Percentiles rank a stretch among this genome's conserved stretches.
Evolutionary conservation across 2,113 vertebrate genomes (phyloP).

Genomic region (Vimba vimba): DNA sequence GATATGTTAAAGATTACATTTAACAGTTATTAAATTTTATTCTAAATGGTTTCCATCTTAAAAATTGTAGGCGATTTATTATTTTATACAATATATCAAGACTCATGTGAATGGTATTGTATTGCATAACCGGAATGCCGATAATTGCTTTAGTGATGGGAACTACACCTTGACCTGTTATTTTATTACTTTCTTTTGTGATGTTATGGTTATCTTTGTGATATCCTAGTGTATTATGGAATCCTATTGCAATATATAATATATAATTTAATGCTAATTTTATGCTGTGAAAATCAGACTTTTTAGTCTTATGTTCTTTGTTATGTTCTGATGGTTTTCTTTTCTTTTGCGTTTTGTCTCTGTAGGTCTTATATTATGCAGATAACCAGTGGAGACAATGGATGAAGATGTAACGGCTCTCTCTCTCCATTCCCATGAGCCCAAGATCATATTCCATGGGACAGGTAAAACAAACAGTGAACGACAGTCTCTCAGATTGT

Average conservation of each 20-base stretch:
- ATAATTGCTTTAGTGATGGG: not conserved
- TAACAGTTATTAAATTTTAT: not conserved
- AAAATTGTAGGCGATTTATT: not conserved
- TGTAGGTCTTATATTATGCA: conserved; percentile 66
- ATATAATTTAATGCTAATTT: not conserved
- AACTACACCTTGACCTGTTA: not conserved
- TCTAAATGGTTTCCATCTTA: no score
- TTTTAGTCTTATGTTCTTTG: not conserved
- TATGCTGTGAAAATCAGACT: not conserved
- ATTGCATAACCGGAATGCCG: not conserved
- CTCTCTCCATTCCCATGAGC: conserved; percentile 91
- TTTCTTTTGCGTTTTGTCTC: not conserved
- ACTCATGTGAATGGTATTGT: not conserved
- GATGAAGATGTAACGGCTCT: conserved; percentile 97
- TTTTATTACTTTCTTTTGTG: not conserved
- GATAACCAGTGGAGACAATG: conserved; percentile 97
- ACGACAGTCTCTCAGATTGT: conserved; percentile 39
- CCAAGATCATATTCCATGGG: conserved; percentile 94
- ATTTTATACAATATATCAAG: not conserved
- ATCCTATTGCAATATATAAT: not conserved
- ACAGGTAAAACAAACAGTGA: conserved; percentile 79
- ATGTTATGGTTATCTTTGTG: not conserved
- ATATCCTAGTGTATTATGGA: not conserved
- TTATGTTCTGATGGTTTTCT: not conserved
- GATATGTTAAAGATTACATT: not conserved